Base-by-base conservation (phyloP, 2,113 vertebrate species). In the Thalassoma bifasciatum region DNA sequence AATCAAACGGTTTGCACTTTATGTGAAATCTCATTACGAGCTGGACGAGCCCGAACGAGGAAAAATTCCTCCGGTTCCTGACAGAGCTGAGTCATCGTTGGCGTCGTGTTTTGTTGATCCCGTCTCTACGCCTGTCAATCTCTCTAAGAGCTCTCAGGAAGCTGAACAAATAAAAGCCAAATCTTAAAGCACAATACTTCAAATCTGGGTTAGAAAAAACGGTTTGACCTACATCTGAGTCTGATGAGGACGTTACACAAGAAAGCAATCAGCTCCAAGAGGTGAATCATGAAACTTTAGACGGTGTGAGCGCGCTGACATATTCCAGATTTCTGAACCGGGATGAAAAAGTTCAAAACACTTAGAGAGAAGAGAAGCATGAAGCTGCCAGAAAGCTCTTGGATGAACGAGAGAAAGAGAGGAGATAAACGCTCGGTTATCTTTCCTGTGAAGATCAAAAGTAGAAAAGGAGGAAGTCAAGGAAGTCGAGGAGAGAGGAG, bases 51-150 rank as follows among this genome's bases (percentile, higher is more conserved):
- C 73, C 12, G 38, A 47, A 86, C 72, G 14, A 68, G 79, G 66
- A 58, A 79, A 73, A 46, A 75, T 83, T 40, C 77, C 59, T 64
- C n/a, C 9, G 1, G 61, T 53, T 83, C 63, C 71, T 72, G 13
- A 76, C 53, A 71, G 62, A 50, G 49, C 13, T 71, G 83, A 83
- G 72, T 86, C 72, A 77, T 44, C 0, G 19, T 8, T 19, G 11
- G 17, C n/a, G 70, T 71, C 0, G 44, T 84, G 75, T 80, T 78
- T 81, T 76, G 82, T 83, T 86, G 75, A 66, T 7, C 3, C 26
- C n/a, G 85, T 80, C 23, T 77, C 83, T 69, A 82, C 6, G 85
- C 10, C 49, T 62, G 75, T 75, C 77, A 58, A 59, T 66, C 49
- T 6, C 9, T 67, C 22, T 14, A 2, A 53, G 63, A 47, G 47